Evolutionary conservation across 2,888 invertebrate species (phyloP).

Genomic region (Polyommatus icarus): DNA sequence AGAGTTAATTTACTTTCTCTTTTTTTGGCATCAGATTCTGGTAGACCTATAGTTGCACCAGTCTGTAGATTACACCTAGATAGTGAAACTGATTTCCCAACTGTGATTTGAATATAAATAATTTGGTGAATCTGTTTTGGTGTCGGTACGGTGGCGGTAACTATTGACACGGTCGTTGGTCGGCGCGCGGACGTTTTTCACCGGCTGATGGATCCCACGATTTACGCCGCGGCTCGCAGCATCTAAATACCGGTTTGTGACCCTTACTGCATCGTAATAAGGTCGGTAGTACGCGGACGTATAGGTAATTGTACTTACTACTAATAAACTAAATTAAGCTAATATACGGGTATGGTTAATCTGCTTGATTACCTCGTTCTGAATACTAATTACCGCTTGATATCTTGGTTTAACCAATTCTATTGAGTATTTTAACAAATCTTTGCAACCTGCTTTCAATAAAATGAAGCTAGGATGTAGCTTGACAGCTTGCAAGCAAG

Average conservation of each 20-base stretch:
- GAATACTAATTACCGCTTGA: background rate
- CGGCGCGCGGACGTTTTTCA: slow-evolving; percentile 48
- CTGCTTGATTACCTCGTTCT: background rate
- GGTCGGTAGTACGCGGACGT: background rate
- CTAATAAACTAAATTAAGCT: background rate
- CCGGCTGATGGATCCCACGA: slow-evolving; percentile 45
- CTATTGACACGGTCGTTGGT: slow-evolving; percentile 47
- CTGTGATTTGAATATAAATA: too few species aligned
- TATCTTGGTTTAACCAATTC: background rate
- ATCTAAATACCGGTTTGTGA: background rate
- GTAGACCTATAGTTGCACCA: too few species aligned
- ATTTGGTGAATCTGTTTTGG: slow-evolving; percentile 32
- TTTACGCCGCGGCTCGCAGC: slow-evolving; percentile 39
- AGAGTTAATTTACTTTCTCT: too few species aligned
- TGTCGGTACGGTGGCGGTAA: slow-evolving; percentile 40
- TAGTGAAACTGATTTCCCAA: too few species aligned
- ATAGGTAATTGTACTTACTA: background rate
- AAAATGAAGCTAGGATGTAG: too few species aligned
- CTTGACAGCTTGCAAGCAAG: background rate
- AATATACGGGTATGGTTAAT: slow-evolving; percentile 32
- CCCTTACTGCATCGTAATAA: background rate
- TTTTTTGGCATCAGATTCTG: too few species aligned
- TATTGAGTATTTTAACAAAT: background rate
- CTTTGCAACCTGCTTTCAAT: too few species aligned
- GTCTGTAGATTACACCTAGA: too few species aligned